Percentiles rank a stretch among this genome's conserved stretches.
These are phyloP conservation scores for Pristis pectinata DNA, from an alignment of 2,797 vertebrate species.

Conservation along the genomic window DNA sequence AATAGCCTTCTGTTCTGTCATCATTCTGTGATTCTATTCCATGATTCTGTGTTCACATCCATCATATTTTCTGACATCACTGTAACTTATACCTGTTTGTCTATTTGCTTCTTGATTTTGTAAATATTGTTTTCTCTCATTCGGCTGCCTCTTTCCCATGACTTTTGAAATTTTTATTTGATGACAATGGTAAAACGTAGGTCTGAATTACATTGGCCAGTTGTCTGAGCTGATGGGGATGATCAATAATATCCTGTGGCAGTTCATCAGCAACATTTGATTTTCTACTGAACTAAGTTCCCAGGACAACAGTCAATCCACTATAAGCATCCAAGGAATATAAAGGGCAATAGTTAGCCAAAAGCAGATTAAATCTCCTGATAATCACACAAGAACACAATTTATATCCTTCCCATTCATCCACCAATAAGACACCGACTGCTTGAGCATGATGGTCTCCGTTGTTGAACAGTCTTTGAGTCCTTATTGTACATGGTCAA, in stretches of 20 bases:
- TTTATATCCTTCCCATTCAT: neutral
- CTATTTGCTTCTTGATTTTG: neutral
- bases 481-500: neutral
- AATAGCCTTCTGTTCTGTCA: neutral
- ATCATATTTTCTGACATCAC: neutral
- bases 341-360: neutral
- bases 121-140: neutral
- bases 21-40: no score
- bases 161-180: neutral
- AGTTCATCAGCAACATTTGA: neutral
- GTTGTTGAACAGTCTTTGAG: neutral
- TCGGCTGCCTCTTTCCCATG: neutral
- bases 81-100: neutral
- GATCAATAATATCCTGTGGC: neutral
- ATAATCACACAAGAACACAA: neutral
- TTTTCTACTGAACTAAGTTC: neutral
- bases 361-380: neutral
- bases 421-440: neutral
- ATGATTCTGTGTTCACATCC: neutral
- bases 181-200: neutral
- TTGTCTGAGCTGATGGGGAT: neutral
- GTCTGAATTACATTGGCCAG: neutral
- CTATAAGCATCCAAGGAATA: neutral
- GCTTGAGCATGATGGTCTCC: neutral
- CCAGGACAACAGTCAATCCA: neutral